A percentile compares a stretch with the other conserved stretches of the same genome.
Evolutionary conservation across 1,140 invertebrate genomes (phyloP).

Genomic region (Rhizoglyphus robini): DNA sequence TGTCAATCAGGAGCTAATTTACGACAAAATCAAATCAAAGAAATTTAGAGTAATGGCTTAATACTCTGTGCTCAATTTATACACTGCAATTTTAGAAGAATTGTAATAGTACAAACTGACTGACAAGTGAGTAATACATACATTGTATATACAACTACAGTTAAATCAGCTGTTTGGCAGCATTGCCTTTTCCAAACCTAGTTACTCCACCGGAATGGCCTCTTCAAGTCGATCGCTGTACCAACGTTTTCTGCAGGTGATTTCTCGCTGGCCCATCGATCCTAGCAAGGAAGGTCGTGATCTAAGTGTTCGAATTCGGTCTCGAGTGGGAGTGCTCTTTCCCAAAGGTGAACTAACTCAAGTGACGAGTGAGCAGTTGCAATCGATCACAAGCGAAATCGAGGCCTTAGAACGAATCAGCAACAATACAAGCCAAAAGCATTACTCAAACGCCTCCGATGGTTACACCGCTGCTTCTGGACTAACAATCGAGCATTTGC

Average conservation of each 20-base stretch:
- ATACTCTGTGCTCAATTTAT: no score
- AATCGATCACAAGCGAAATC: conserved; percentile 50
- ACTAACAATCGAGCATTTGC: conserved; percentile 52
- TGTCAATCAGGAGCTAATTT: no score
- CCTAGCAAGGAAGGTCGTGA: conserved; percentile 57
- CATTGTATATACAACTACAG: no score
- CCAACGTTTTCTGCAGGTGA: conserved; percentile 51
- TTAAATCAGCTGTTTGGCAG: no score
- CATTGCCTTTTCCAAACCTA: no score
- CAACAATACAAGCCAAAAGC: conserved; percentile 49
- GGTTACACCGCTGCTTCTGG: conserved; percentile 48
- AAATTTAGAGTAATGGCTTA: no score
- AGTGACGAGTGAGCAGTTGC: conserved; percentile 28
- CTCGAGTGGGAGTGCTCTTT: conserved; percentile 50
- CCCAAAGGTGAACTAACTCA: conserved; percentile 40
- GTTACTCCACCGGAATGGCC: background rate
- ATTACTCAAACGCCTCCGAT: conserved; percentile 33
- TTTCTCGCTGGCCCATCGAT: conserved; percentile 65
- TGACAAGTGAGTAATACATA: no score
- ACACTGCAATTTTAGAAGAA: no score
- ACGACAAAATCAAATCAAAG: no score
- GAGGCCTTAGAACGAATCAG: conserved; percentile 51
- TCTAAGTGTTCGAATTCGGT: conserved; percentile 54
- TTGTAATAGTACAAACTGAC: no score
- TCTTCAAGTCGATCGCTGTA: conserved; percentile 20